Conservation (phyloP, 2,888 invertebrate species). For the Agonum fuliginosum region DNA sequence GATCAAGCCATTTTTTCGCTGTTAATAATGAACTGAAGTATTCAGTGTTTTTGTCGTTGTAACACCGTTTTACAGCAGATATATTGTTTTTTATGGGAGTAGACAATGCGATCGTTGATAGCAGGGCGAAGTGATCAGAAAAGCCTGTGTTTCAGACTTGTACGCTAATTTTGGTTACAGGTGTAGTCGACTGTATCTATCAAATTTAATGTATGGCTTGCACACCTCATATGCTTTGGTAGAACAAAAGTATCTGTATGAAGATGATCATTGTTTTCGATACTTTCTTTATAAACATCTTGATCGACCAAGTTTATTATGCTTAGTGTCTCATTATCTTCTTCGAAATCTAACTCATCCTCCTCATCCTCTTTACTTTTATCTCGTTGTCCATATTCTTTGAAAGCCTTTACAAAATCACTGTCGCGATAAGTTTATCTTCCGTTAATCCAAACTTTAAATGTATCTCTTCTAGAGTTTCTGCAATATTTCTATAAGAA, state of each 20-base stretch:
- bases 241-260: slow-evolving; percentile 6
- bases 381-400: slow-evolving; percentile 34
- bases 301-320: neutral
- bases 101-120: no score
- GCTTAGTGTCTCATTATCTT: neutral
- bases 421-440: slow-evolving; percentile 60
- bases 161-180: no score
- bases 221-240: slow-evolving; percentile 7
- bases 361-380: slow-evolving; percentile 5
- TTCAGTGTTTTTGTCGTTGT: no score
- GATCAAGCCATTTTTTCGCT: no score
- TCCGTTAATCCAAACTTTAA: slow-evolving; percentile 52
- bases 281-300: neutral
- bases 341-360: neutral
- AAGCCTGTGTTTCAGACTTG: no score
- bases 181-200: neutral
- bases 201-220: slow-evolving; percentile 4
- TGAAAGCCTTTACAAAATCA: slow-evolving; percentile 60
- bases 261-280: neutral
- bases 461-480: slow-evolving; percentile 55
- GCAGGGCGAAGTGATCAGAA: no score
- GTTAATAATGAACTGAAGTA: no score
- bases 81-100: no score
- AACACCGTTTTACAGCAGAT: no score
- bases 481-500: slow-evolving; percentile 57